Evolutionary conservation across 2,113 vertebrate genomes (phyloP).

Genomic region (Himantopus leucocephalus): DNA sequence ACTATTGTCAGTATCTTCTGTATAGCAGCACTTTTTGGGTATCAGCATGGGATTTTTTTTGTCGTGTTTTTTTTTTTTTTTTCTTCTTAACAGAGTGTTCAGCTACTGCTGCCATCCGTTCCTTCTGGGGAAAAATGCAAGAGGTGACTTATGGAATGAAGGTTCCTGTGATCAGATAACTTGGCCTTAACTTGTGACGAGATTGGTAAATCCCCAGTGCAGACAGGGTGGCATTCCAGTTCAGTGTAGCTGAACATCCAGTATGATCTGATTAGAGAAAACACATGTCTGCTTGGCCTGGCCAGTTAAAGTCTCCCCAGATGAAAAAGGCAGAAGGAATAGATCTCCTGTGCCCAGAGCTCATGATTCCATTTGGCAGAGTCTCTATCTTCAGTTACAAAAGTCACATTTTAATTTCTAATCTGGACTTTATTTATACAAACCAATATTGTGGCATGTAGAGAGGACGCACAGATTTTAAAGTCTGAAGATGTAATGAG

Average conservation of each 20-base stretch:
- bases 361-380: background rate
- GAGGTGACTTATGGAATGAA: background rate
- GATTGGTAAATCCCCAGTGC: too few species aligned
- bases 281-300: background rate
- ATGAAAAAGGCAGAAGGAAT: background rate
- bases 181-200: background rate
- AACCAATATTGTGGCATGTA: rapidly evolving
- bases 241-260: background rate
- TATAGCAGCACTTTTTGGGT: background rate
- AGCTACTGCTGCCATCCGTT: background rate
- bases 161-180: background rate
- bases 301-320: too few species aligned
- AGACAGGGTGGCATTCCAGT: background rate
- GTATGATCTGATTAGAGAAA: background rate
- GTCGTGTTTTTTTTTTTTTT: background rate
- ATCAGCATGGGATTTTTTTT: background rate
- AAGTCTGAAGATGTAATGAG: background rate
- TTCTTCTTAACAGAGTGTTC: background rate
- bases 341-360: background rate
- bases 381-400: background rate
- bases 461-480: background rate
- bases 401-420: background rate
- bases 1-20: background rate
- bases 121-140: background rate
- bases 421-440: background rate